Evolutionary conservation across 2,888 invertebrate genomes (phyloP), one percentile per base, ranked within the genome.

Genomic region (Ornithoptera priamus): DNA sequence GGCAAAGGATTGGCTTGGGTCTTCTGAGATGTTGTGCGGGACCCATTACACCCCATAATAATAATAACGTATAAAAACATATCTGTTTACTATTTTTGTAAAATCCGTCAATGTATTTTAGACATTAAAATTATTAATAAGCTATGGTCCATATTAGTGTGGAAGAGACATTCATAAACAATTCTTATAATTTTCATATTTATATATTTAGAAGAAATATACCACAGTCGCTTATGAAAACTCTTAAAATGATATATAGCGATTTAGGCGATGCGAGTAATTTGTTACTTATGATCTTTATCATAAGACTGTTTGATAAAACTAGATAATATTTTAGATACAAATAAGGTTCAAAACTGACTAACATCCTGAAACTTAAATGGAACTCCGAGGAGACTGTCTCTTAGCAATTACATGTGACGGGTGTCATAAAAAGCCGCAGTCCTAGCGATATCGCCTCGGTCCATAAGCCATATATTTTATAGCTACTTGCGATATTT

Each of bases 341-440:
- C 72, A 74, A 71, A 78, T 82, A 85, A 75, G 75, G 80, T 74
- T 77, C 76, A 85, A 81, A 82, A 82, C 83, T 75, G 82, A 81
- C 70, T 78, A 80, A 81, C 83, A 76, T 75, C 79, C 74, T 72
- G 65, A 71, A 74, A 75, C 77, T 75, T 72, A 75, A 77, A 74
- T 64, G 42, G 75, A 78, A 76, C 80, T 81, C 79, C 72, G 67
- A 85, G 84, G 74, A 78, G 77, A 75, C 78, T 82, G 84, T 83
- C 84, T 84, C 86, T 81, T 80, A 79, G 85, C 88, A 88, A 90
- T 89, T 89, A 89, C 84, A 81, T 81, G 81, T 86, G 88, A 88
- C 88, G 87, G 85, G 81, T 84, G 87, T 87, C 88, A 83, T 88
- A 88, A 88, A 84, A 85, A 84, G 81, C 80, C 80, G 82, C 78